phyloP scores from a whole-genome alignment of 2,113 vertebrate genomes.

The Platichthys flesus region DNA sequence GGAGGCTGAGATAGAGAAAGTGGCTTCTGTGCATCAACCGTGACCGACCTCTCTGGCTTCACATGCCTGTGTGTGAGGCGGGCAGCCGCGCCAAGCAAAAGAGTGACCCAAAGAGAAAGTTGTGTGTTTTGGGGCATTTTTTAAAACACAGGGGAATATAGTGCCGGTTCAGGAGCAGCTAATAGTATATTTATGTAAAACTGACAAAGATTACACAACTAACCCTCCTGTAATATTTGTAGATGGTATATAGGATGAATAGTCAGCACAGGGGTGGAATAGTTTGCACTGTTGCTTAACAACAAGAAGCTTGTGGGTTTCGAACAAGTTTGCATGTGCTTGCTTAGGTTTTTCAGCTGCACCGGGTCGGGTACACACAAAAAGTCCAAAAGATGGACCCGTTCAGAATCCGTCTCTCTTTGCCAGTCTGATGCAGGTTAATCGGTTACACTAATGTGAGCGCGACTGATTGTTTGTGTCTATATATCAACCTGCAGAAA shows the following conservation, averaged over 20 bases:
- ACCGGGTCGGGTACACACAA: too few species aligned
- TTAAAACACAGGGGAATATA: conserved; percentile 6
- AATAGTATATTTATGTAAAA: conserved; percentile 54
- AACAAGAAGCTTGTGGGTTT: too few species aligned
- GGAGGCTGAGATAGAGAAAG: conserved; percentile 73
- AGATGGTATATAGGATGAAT: conserved; percentile 44
- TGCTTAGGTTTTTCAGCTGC: too few species aligned
- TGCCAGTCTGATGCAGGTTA: background rate
- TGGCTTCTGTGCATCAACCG: conserved; percentile 77
- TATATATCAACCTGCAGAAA: background rate
- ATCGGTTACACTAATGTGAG: background rate
- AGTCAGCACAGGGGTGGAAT: background rate
- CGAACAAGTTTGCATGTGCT: too few species aligned
- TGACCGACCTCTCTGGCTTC: conserved; percentile 54
- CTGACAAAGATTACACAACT: conserved; percentile 56
- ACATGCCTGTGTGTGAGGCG: conserved; percentile 64
- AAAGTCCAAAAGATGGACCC: too few species aligned
- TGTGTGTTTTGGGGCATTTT: conserved; percentile 72
- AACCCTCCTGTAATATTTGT: conserved; percentile 31
- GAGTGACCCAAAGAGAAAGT: conserved; percentile 60
- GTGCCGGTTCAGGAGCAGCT: conserved; percentile 55
- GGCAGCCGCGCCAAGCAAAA: conserved; percentile 74
- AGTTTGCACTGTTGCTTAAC: background rate
- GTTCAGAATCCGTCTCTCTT: background rate
- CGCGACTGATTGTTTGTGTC: background rate